These are phyloP conservation scores for Acanthiza pusilla DNA, from an alignment of 2,797 vertebrate genomes.

Conservation along the genomic window DNA sequence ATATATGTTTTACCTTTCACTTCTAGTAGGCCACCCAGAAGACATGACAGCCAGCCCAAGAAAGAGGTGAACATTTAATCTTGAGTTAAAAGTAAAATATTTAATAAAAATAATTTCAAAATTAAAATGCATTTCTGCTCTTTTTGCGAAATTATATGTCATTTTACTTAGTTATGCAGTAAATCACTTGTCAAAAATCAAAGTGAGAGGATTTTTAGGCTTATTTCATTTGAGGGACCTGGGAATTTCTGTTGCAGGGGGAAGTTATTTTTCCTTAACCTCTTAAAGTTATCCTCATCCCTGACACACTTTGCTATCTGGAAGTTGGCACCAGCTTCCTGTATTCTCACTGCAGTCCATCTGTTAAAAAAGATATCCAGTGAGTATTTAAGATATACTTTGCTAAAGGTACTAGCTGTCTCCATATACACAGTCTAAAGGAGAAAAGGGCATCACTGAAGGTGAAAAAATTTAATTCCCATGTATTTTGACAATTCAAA, in stretches of 20 bases:
- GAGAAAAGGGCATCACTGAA: not conserved
- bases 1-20: not conserved
- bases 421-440: not conserved
- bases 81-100: not conserved
- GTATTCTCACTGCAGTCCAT: slow-evolving; percentile 66
- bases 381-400: slow-evolving; percentile 9
- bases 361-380: slow-evolving; percentile 75
- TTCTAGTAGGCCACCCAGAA: not conserved
- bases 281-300: not conserved
- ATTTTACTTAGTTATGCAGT: not conserved
- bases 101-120: not conserved
- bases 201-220: not conserved
- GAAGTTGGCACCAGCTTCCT: not conserved
- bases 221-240: not conserved
- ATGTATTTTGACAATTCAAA: not conserved
- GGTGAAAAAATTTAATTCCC: not conserved
- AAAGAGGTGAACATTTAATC: not conserved
- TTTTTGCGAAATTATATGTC: not conserved
- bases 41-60: not conserved
- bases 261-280: not conserved
- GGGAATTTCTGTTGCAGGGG: not conserved
- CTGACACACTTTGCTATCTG: not conserved
- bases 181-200: not conserved
- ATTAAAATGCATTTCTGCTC: not conserved
- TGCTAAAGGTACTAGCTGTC: not conserved